These are phyloP conservation scores for Drosophila navojoa DNA, from an alignment of 1,140 invertebrate species.

Conservation along the genomic window DNA sequence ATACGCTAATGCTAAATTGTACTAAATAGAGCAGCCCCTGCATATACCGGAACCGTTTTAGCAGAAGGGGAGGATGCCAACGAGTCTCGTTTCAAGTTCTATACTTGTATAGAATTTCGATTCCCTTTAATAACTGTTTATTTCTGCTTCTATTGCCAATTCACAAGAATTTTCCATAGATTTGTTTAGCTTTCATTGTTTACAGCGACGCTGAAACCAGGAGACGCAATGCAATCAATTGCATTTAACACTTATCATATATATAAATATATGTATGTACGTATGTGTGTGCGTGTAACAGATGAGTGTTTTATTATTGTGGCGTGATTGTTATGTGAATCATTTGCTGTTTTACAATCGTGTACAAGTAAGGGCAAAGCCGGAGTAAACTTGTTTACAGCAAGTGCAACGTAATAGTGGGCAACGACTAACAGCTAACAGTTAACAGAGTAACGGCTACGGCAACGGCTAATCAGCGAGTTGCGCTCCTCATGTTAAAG, in stretches of 20 bases:
- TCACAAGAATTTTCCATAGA: constrained; percentile 8
- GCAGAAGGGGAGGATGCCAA: too few relatives aligned
- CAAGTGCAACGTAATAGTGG: not conserved
- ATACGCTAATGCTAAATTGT: too few relatives aligned
- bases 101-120: not conserved
- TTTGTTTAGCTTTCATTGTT: not conserved
- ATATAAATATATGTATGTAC: not conserved
- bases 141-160: not conserved
- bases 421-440: not conserved
- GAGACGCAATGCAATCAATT: not conserved
- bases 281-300: not conserved
- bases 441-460: too few relatives aligned
- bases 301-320: not conserved
- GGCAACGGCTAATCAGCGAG: not conserved
- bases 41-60: too few relatives aligned
- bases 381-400: constrained; percentile 33
- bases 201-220: not conserved
- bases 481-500: constrained; percentile 10
- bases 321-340: constrained; percentile 43
- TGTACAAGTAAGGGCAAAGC: constrained; percentile 18
- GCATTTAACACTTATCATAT: not conserved
- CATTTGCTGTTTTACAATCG: constrained; percentile 13
- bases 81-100: too few relatives aligned
- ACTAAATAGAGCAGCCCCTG: too few relatives aligned
- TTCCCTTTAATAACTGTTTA: not conserved